Evolutionary conservation across 2,113 vertebrate species (phyloP).

Genomic region (Lepus europaeus): DNA sequence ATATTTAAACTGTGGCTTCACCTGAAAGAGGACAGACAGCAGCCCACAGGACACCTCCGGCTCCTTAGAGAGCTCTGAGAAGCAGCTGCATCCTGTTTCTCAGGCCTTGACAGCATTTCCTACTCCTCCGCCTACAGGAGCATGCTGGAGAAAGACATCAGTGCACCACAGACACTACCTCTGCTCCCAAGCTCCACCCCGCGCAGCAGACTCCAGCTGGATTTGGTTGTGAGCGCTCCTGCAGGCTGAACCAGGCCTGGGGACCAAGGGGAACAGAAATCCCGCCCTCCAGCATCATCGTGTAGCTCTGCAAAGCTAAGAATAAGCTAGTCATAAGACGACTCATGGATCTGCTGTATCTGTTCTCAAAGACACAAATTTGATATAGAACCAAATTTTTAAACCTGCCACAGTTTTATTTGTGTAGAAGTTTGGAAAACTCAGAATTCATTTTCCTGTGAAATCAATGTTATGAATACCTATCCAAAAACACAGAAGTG

Average conservation of each 20-base stretch:
- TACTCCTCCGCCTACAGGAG: constrained; percentile 66
- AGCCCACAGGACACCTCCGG: constrained; percentile 12
- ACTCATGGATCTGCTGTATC: background rate
- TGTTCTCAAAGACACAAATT: constrained; percentile 14
- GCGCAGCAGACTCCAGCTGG: background rate
- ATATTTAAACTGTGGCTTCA: constrained; percentile 36
- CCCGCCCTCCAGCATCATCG: background rate
- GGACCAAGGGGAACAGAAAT: background rate
- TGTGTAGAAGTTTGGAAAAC: constrained; percentile 14
- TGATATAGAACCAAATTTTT: background rate
- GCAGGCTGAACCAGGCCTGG: background rate
- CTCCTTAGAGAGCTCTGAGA: constrained; percentile 45
- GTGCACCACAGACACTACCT: background rate
- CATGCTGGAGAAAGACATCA: constrained; percentile 69
- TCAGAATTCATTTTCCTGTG: constrained; percentile 55
- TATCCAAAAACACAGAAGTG: background rate
- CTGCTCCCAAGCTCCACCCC: background rate
- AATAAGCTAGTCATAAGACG: background rate
- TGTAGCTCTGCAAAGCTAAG: background rate
- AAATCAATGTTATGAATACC: constrained; percentile 40
- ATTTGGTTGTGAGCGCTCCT: background rate
- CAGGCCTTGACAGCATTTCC: constrained; percentile 72
- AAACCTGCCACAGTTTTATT: constrained; percentile 7
- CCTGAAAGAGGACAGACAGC: constrained; percentile 58
- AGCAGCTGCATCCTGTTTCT: constrained; percentile 64